Base-by-base conservation (phyloP, 2,888 invertebrate species). In the Antheraea assamensis region DNA sequence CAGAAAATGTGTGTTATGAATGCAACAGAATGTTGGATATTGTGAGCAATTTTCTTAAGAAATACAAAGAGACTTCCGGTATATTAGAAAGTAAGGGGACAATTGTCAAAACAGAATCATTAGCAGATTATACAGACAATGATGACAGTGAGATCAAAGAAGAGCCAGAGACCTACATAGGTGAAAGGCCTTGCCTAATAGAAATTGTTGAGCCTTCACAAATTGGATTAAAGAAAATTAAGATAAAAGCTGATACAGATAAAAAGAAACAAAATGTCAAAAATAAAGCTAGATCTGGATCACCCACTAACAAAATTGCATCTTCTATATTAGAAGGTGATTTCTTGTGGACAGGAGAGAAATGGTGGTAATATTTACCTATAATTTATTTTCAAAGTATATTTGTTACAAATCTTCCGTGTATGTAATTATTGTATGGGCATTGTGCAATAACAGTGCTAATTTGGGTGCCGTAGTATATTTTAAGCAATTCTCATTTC, bases 291-390 rank as follows among this genome's bases (percentile, higher is more conserved):
- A 78, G 81, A 55, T 73, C 68, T 70, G 76, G 77, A 71, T 78
- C 76, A 68, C 83, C 81, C 76, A 87, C 87, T 31, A 89, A 86
- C 77, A 90, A 83, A 79, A 85, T 92, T 75, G 92, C 92, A 70
- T 85, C 91, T 72, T 92, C 93, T 76, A 83, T 94, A 79, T 81
- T 93, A 79, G 94, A 94, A 85, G 92, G 91, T 68, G 88, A 90
- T 76, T 94, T 90, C 82, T 73, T 81, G 58, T 95, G 93, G 93
- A 89, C 80, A 81, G 93, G 91, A 71, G 88, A 90, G 79, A 84
- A 85, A 83, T 94, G 93, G 94, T 91, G 93, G 94, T 95, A 92
- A 88, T 82, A 81, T 80, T 77, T 74, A 47, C 71, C 73, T 70
- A 71, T 74, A 61, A 74, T 73, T 70, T 71, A 47, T 17, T 35